Evolutionary conservation across 2,113 vertebrate species (phyloP).

Genomic region (Paradoxurus hermaphroditus): DNA sequence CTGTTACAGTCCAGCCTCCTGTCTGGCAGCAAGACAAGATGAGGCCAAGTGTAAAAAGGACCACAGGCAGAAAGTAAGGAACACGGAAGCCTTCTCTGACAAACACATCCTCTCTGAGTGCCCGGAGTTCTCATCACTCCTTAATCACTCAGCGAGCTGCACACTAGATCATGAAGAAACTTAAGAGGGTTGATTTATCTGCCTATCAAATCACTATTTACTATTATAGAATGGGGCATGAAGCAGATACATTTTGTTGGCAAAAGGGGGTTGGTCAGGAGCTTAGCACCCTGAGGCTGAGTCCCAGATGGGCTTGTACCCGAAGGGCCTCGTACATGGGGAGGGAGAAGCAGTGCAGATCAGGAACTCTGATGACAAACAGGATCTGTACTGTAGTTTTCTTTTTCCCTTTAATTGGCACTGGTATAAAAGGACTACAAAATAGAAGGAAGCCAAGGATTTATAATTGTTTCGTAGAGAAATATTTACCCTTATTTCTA

Average conservation of each 20-base stretch:
- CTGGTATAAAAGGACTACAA: background rate
- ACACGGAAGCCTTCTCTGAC: background rate
- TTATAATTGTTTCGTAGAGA: background rate
- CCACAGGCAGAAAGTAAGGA: background rate
- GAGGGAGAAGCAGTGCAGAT: background rate
- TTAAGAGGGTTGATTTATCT: background rate
- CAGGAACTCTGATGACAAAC: accelerated
- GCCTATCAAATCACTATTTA: background rate
- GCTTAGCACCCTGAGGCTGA: background rate
- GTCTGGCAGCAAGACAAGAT: background rate
- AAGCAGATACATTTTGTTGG: background rate
- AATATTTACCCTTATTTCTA: background rate
- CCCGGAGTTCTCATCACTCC: background rate
- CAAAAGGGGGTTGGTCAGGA: background rate
- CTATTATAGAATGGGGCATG: background rate
- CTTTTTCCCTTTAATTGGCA: background rate
- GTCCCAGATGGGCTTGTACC: background rate
- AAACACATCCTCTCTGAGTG: background rate
- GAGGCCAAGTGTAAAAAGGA: background rate
- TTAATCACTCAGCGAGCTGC: background rate
- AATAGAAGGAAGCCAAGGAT: background rate
- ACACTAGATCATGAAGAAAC: background rate
- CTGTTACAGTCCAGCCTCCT: background rate
- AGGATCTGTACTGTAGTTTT: background rate
- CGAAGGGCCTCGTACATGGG: background rate